Percentiles rank a stretch among this genome's conserved stretches.
Evolutionary conservation across 2,797 vertebrate species (phyloP).

Genomic region (Alauda arvensis): DNA sequence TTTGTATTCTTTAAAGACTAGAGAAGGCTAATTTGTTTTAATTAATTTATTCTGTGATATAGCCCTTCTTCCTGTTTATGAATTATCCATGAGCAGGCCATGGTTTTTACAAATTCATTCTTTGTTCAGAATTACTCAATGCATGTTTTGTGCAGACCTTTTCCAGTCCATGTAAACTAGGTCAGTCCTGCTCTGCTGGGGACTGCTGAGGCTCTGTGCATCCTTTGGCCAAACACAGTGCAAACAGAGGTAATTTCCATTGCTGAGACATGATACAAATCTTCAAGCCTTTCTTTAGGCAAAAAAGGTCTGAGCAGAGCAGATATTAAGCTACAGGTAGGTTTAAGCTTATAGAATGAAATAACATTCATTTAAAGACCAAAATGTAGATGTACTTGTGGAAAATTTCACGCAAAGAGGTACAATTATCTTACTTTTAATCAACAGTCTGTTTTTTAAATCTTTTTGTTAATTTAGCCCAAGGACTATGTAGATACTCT

Average conservation of each 20-base stretch:
- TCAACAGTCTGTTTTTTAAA: neutral
- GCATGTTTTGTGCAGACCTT: constrained; percentile 47
- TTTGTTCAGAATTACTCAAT: constrained; percentile 48
- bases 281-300: neutral
- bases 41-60: constrained; percentile 49
- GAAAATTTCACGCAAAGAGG: neutral
- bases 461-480: neutral
- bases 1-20: constrained; percentile 34
- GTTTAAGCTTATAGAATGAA: neutral
- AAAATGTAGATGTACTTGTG: neutral
- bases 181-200: constrained; percentile 10
- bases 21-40: constrained; percentile 46
- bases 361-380: neutral
- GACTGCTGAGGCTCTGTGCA: neutral
- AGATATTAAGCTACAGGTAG: accelerated
- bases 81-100: constrained; percentile 40
- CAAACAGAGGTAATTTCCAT: neutral
- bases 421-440: neutral
- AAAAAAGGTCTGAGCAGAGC: neutral
- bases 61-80: constrained; percentile 37
- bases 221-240: neutral
- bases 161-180: constrained; percentile 32
- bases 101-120: constrained; percentile 45
- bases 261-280: neutral
- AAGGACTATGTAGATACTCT: neutral